phyloP scores from a whole-genome alignment of 2,113 vertebrate species.

The Eulemur macaco region DNA sequence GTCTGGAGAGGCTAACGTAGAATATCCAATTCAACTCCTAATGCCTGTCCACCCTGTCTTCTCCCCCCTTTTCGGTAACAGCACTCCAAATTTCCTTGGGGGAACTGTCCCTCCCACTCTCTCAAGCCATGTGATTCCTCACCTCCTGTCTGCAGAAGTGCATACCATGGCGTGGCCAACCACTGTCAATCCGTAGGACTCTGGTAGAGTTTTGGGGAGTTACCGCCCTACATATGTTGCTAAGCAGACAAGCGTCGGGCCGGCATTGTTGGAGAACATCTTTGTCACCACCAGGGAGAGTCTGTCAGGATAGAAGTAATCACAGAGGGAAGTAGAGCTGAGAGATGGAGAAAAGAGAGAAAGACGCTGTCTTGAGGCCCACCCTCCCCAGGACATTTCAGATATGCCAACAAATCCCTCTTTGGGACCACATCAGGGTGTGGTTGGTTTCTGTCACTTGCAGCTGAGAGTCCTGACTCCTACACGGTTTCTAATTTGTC shows the following conservation, averaged over 20 bases:
- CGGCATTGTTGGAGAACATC: accelerated
- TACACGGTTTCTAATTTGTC: not conserved
- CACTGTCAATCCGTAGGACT: accelerated
- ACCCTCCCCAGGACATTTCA: not conserved
- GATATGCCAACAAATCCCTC: not conserved
- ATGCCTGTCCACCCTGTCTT: accelerated
- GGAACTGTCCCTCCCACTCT: not conserved
- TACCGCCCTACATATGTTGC: accelerated
- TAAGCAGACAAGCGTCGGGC: not conserved
- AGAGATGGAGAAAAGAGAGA: not conserved
- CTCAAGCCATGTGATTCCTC: accelerated
- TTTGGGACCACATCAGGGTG: accelerated
- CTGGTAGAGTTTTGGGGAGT: too few relatives aligned
- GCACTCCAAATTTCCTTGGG: not conserved
- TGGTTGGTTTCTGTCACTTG: not conserved
- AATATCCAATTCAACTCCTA: accelerated
- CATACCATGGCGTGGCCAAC: not conserved
- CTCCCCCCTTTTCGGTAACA: too few relatives aligned
- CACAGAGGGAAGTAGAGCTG: not conserved
- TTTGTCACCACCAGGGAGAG: not conserved
- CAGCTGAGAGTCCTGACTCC: not conserved
- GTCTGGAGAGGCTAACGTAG: not conserved
- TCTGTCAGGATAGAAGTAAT: not conserved
- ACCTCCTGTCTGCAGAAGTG: not conserved
- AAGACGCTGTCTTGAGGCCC: not conserved